A percentile compares a stretch with the other conserved stretches of the same genome.
Evolutionary conservation across 2,888 invertebrate species (phyloP).

Genomic region (Leptinotarsa tumamoca): DNA sequence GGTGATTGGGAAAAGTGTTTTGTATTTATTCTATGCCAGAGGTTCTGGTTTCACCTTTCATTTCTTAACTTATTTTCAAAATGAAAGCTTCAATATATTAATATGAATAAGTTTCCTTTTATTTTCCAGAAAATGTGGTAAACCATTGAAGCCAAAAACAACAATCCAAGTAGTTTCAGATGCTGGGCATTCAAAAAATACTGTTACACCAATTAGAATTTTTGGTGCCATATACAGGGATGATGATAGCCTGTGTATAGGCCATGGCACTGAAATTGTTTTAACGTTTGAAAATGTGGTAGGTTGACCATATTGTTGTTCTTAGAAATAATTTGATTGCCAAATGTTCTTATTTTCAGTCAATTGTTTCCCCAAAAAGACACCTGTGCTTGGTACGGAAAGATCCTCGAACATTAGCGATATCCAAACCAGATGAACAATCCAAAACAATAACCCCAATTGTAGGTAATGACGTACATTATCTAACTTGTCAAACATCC

Average conservation of each 20-base stretch:
- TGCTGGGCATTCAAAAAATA: constrained; percentile 64
- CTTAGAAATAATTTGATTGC: not conserved
- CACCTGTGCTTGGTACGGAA: constrained; percentile 67
- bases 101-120: constrained; percentile 15
- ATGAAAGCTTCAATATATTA: not conserved
- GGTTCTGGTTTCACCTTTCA: no score
- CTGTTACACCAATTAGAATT: constrained; percentile 71
- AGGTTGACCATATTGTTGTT: constrained; percentile 49
- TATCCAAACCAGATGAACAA: constrained; percentile 56
- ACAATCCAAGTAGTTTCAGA: constrained; percentile 74
- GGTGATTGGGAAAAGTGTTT: no score
- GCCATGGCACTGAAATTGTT: constrained; percentile 71
- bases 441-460: constrained; percentile 66
- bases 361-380: constrained; percentile 61
- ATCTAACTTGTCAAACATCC: constrained; percentile 65
- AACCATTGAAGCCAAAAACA: constrained; percentile 75
- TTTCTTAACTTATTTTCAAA: no score
- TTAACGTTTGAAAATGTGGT: constrained; percentile 73
- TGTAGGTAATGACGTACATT: constrained; percentile 67
- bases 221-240: constrained; percentile 65
- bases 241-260: constrained; percentile 68
- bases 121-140: constrained; percentile 65
- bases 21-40: no score
- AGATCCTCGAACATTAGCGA: constrained; percentile 57
- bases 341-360: constrained; percentile 45